A percentile compares a stretch with the other conserved stretches of the same genome.
phyloP scores from a whole-genome alignment of 2,113 vertebrate genomes.

The Ptychochromis oligacanthus region DNA sequence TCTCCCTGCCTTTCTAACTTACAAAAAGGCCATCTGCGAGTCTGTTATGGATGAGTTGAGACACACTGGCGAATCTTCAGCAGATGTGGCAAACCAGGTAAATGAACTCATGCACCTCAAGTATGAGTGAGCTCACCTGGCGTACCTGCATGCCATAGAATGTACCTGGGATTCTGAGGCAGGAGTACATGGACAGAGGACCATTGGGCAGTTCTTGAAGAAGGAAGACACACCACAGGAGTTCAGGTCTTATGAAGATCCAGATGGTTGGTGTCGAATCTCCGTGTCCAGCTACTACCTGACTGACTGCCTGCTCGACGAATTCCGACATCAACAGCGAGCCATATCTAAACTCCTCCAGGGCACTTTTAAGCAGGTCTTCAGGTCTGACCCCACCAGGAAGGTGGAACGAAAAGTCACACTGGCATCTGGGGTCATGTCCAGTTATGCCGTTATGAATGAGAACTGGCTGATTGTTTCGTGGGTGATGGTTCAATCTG shows the following conservation, averaged over 20 bases:
- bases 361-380: too few species aligned
- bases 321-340: too few species aligned
- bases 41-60: neutral
- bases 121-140: neutral
- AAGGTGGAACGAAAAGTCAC: too few species aligned
- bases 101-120: neutral
- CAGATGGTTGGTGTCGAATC: rapidly evolving
- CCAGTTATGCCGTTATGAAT: too few species aligned
- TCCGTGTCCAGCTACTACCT: neutral
- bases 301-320: too few species aligned
- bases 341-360: too few species aligned
- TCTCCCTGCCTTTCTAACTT: neutral
- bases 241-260: neutral
- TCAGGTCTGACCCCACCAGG: too few species aligned
- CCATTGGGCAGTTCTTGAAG: neutral
- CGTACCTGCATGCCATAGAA: neutral
- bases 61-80: neutral
- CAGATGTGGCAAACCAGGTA: neutral
- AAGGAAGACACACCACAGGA: neutral
- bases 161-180: too few species aligned
- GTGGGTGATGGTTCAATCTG: too few species aligned
- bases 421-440: too few species aligned
- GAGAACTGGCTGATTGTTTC: too few species aligned
- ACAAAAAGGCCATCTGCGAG: neutral
- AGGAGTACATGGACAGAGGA: neutral